Base-by-base conservation (phyloP, 2,888 invertebrate species). In the Meta bourneti region DNA sequence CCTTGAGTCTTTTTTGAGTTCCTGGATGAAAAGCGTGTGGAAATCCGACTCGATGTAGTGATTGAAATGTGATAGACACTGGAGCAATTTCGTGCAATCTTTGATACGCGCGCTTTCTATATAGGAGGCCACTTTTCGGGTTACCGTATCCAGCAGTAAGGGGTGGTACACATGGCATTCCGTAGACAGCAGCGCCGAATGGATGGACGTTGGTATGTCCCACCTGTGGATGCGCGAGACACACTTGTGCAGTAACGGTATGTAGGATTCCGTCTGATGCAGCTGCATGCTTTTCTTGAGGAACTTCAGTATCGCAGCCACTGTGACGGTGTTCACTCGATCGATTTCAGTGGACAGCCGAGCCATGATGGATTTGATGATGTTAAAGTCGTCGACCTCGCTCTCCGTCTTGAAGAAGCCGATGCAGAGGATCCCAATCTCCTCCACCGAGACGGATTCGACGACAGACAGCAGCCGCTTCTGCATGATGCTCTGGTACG, bases 401-500 rank as follows among this genome's bases (percentile, higher is more conserved):
- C 69, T 85, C 52, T 85, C 70, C 7, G 92, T 86, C 52, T 92
- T 92, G 69, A 92, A 92, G 19, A 85, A 92, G 7, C 85, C 92
- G 16, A 92, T 61, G 51, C 92, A 92, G 7, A 92, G 48, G 4
- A 92, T 54, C 20, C 92, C 82, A 13, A 92, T 61, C 69, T 92
- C 92, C 71, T 92, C 89, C 4, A 89, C 52, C 0, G 77, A 51
- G 8, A 89, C 7, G n/a, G 20, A 75, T 6, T 77, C 19, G 48
- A 92, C 52, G 0, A 89, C 7, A 48, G 70, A 11, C 49, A 51
- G 11, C 11, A 92, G 61, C 51, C 49, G 84, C 34, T 71, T 16
- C 19, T 89, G 81, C 49, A 92, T 19, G 34, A 9, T 16, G 51
- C 11, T 6, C 54, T 80, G 48, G 16, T 54, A 70, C 34, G 49